These are phyloP conservation scores for Leptinotarsa tumamoca DNA, from an alignment of 2,888 invertebrate genomes.

Conservation along the genomic window DNA sequence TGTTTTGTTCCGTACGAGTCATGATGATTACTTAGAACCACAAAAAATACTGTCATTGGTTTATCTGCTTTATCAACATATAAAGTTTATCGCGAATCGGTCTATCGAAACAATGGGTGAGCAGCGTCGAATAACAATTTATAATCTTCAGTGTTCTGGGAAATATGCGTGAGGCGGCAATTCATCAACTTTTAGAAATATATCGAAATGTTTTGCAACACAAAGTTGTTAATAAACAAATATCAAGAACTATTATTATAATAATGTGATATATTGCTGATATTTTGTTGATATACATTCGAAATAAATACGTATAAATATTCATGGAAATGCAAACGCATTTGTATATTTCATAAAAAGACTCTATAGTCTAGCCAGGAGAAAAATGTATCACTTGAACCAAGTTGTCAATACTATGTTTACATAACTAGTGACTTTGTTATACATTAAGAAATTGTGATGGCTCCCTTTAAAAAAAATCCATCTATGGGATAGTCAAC, in stretches of 20 bases:
- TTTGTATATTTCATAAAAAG: too few species aligned
- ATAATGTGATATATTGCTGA: neutral
- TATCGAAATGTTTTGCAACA: slow-evolving; percentile 7
- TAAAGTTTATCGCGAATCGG: slow-evolving; percentile 8
- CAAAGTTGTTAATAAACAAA: neutral
- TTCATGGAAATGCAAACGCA: neutral
- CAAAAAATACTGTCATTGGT: neutral
- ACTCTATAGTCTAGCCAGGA: too few species aligned
- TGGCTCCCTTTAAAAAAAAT: too few species aligned
- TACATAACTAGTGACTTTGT: too few species aligned
- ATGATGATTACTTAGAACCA: neutral
- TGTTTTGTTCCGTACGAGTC: neutral
- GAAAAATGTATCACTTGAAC: too few species aligned
- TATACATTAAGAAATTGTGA: too few species aligned
- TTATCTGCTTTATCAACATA: slow-evolving; percentile 7
- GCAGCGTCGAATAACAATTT: slow-evolving; percentile 31
- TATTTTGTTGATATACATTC: neutral
- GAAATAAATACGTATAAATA: slow-evolving; percentile 8
- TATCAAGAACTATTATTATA: neutral
- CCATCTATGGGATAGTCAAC: too few species aligned
- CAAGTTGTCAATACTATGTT: too few species aligned
- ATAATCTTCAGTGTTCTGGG: slow-evolving; percentile 34
- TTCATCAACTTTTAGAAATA: neutral
- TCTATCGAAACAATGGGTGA: slow-evolving; percentile 40
- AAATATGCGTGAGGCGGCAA: slow-evolving; percentile 28